Base-by-base conservation (phyloP, 2,797 vertebrate species). In the Heliangelus exortis region DNA sequence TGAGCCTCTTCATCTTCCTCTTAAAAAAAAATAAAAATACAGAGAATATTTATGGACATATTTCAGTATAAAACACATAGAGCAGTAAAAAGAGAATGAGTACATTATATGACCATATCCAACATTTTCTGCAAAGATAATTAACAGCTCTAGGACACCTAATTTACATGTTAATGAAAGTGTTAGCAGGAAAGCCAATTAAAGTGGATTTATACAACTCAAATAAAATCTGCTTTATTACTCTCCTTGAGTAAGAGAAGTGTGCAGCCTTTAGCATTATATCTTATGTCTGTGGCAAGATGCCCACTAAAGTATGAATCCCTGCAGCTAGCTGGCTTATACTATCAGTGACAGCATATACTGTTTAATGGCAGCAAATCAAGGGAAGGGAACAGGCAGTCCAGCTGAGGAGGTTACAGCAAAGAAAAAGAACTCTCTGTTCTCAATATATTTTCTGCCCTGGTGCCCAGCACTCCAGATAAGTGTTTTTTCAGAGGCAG, bases 141-240 rank as follows among this genome's bases (percentile, higher is more conserved):
- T 91, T 79, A 96, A 91, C 93, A 95, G 93, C 91, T 95, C 87
- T 94, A 88, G 80, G 95, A 95, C 83, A 96, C 91, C 85, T 93
- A 88, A 97, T 97, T 95, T 96, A 95, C 92, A 96, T 93, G 90
- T 91, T 96, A 96, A 97, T 96, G 91, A 91, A 95, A 94, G 91
- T 33, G 55, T 86, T 94, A 76, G 80, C 92, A 81, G 68, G 84
- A 92, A 96, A 94, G 66, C 89, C 80, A 95, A 96, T 96, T 97
- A 91, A 96, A 94, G 51, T 82, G 76, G 93, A 94, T 96, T 96
- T 95, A 95, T 92, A 90, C 55, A 94, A 95, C 94, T 94, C 90
- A 96, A 95, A 94, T 96, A 94, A 95, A 96, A 93, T 59, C 92
- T 95, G 80, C 73, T 92, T 93, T 85, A 96, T 96, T 92, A 54